Evolutionary conservation across 2,888 invertebrate species (phyloP).

Genomic region (Spilosoma lubricipeda): DNA sequence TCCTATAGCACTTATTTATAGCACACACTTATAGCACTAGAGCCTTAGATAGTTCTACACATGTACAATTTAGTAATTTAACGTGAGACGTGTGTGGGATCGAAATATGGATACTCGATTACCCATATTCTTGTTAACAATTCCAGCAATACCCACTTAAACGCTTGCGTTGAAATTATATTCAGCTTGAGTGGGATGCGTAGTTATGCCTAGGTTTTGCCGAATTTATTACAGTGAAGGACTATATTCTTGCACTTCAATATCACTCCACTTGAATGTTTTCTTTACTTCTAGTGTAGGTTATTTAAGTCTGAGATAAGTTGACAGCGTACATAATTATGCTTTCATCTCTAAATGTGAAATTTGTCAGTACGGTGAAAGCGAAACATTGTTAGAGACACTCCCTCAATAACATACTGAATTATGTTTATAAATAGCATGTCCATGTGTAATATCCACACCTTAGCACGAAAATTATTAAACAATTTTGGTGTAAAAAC

Average conservation of each 20-base stretch:
- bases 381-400: constrained; percentile 1
- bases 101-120: neutral
- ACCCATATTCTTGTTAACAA: neutral
- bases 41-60: neutral
- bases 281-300: neutral
- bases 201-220: neutral
- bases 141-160: neutral
- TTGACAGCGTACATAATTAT: neutral
- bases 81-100: neutral
- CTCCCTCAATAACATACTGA: neutral
- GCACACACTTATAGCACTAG: too few relatives aligned
- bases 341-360: constrained; percentile 6
- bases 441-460: neutral
- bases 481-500: too few relatives aligned
- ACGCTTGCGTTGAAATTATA: neutral
- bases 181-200: neutral
- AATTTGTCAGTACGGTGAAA: constrained; percentile 2
- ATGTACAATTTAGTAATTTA: neutral
- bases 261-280: neutral
- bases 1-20: too few relatives aligned
- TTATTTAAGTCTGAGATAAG: neutral
- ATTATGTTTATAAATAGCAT: neutral
- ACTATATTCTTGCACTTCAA: neutral
- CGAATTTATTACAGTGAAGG: neutral
- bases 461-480: neutral